phyloP scores from a whole-genome alignment of 2,113 vertebrate genomes.

The Panurus biarmicus region DNA sequence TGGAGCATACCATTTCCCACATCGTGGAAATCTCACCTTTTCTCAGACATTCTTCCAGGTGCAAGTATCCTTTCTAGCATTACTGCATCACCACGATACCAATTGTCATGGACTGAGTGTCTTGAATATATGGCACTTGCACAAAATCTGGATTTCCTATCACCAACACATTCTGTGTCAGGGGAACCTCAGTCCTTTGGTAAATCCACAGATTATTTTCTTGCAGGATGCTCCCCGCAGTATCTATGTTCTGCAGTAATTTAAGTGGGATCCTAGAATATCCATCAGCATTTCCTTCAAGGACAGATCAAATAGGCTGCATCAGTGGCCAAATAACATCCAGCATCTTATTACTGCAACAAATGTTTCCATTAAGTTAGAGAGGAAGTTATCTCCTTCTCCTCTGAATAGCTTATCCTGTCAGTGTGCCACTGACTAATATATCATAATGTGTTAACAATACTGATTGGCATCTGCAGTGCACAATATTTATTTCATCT shows the following conservation, averaged over 20 bases:
- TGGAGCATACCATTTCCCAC: background rate
- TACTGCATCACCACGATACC: background rate
- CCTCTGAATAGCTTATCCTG: background rate
- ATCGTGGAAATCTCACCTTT: background rate
- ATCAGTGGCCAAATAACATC: background rate
- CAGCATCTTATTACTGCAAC: background rate
- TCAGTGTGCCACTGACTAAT: background rate
- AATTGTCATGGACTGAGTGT: background rate
- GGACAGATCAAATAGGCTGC: background rate
- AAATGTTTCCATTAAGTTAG: background rate
- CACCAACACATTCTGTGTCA: background rate
- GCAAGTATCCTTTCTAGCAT: background rate
- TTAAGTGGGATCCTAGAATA: background rate
- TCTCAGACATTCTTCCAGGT: background rate
- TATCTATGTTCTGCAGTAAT: background rate
- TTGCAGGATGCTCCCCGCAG: fast-evolving
- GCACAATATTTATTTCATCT: background rate
- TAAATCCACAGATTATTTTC: background rate
- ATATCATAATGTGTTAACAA: background rate
- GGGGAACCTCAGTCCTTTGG: background rate
- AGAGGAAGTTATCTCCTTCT: background rate
- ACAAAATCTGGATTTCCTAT: background rate
- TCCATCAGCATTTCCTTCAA: background rate
- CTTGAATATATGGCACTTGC: background rate
- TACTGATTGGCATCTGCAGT: background rate